Evolutionary conservation across 2,797 vertebrate genomes (phyloP), one percentile per base, ranked within the genome.

Genomic region (Myotis myotis): DNA sequence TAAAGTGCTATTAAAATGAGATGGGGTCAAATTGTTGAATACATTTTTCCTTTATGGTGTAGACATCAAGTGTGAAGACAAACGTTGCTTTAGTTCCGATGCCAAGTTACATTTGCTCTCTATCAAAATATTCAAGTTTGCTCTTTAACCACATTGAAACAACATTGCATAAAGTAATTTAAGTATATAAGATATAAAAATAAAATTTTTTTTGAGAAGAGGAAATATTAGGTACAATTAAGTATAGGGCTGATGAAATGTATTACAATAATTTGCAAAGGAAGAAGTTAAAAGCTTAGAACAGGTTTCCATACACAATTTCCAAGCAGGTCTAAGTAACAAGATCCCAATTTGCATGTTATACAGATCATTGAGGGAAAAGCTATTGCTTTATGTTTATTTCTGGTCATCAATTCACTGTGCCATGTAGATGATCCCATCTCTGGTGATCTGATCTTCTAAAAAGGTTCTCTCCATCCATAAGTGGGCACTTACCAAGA

Each of bases 131-230:
- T 57, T 84, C 28, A 89, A 68, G 16, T 82, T 95, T 91, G 25
- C 36, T 94, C 83, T 88, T 94, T 90, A 91, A 70, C 1, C 15
- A 93, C 91, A 89, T 68, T 53, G 64, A 87, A 91, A 72, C 94
- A 49, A 64, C 53, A 94, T 3, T 82, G 51, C 23, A 70, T 38
- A 36, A 2, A 92, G 55, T 82, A 91, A 92, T 33, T 83, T 89
- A 78, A 82, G 20, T 87, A 79, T 70, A 41, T 83, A 87, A 96
- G 86, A 92, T 41, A 92, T 47, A 49, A 97, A 95, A 96, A 96
- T 92, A 89, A 93, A 88, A 82, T 86, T 72, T 94, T 91, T 88
- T 93, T 94, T 78, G 76, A 20, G 53, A 81, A 91, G 38, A 81
- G 30, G 25, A 91, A 91, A 87, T 85, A 38, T 38, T 78, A 84